Evolutionary conservation across 1,140 invertebrate genomes (phyloP).

Genomic region (Choristoneura fumiferana): DNA sequence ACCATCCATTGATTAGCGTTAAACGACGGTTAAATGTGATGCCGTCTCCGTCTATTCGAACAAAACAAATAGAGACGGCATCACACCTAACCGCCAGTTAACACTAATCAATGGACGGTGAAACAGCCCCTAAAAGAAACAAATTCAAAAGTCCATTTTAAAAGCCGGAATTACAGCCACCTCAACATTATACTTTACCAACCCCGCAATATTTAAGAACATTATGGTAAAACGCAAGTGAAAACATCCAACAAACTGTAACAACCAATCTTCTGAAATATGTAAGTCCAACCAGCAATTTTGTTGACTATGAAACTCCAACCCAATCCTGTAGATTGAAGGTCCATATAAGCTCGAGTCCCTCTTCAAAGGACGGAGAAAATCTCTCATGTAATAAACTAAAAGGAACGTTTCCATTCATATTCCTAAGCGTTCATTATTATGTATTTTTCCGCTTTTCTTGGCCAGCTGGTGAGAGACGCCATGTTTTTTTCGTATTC

Average conservation of each 20-base stretch:
- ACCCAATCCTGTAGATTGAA: not conserved
- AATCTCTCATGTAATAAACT: constrained; percentile 11
- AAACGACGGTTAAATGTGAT: no score
- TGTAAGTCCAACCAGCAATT: not conserved
- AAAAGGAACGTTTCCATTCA: not conserved
- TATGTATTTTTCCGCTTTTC: constrained; percentile 2
- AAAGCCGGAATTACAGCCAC: no score
- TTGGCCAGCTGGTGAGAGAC: not conserved
- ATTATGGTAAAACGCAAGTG: not conserved
- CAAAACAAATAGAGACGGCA: no score
- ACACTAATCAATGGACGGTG: no score
- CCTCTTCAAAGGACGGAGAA: not conserved
- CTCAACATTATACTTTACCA: no score
- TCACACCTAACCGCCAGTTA: no score
- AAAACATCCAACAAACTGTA: not conserved
- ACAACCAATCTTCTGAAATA: not conserved
- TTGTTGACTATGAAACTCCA: not conserved
- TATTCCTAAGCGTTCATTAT: constrained; percentile 4
- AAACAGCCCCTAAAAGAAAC: no score
- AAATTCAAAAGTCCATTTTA: not conserved
- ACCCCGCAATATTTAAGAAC: not conserved
- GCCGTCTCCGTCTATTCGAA: no score
- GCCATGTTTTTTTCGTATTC: no score
- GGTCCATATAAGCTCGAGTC: not conserved
- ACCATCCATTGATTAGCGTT: no score